phyloP scores from a whole-genome alignment of 1,140 invertebrate species.

The Steinernema feltiae region DNA sequence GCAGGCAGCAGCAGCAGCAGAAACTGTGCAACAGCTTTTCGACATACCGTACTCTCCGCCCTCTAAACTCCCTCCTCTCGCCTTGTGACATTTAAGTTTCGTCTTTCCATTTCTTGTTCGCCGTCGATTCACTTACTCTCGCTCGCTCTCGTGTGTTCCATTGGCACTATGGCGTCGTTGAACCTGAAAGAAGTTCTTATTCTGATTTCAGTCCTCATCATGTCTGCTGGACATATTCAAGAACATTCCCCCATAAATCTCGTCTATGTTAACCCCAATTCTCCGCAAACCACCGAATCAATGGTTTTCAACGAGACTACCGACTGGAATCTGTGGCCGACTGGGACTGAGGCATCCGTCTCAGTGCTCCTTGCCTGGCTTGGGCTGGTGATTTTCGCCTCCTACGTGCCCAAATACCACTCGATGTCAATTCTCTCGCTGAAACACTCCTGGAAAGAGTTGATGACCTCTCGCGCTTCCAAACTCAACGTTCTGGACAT shows the following conservation, averaged over 20 bases:
- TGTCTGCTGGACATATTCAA: conserved; percentile 11
- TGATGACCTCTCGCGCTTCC: conserved; percentile 24
- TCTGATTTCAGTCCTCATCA: not conserved
- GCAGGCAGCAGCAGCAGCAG: not conserved
- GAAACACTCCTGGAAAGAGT: conserved; percentile 31
- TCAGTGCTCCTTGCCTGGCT: not conserved
- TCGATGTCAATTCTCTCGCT: conserved; percentile 17
- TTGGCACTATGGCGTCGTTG: not conserved
- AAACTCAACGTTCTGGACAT: conserved; percentile 50
- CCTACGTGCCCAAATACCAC: not conserved
- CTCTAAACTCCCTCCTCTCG: not conserved
- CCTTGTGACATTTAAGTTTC: not conserved
- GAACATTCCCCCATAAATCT: not conserved
- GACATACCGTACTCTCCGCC: conserved; percentile 9
- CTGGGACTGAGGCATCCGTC: not conserved
- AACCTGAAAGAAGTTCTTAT: not conserved
- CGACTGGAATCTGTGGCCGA: not conserved
- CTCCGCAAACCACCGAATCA: not conserved
- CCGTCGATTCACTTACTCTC: not conserved
- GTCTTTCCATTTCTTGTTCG: not conserved
- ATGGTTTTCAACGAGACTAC: not conserved
- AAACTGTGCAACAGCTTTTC: not conserved
- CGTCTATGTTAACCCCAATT: not conserved
- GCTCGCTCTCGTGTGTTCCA: not conserved
- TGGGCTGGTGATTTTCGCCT: not conserved